These are phyloP conservation scores for Rousettus madagascariensis DNA, from an alignment of 2,797 vertebrate species.

Conservation along the genomic window DNA sequence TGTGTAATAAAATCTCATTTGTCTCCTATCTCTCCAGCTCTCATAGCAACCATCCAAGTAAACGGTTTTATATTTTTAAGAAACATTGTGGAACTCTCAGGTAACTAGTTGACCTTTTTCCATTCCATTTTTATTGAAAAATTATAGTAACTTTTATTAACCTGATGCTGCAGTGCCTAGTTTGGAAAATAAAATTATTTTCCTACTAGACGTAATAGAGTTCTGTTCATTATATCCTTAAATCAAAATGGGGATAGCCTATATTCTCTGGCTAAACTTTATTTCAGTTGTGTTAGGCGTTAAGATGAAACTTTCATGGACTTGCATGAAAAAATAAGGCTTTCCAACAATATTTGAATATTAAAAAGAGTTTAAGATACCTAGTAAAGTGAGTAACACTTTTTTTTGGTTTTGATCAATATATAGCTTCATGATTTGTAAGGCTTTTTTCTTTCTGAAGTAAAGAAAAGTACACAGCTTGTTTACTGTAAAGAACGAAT, in stretches of 20 bases:
- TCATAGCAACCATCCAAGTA: slow-evolving; percentile 90
- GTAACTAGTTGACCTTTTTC: slow-evolving; percentile 83
- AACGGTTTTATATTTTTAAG: slow-evolving; percentile 87
- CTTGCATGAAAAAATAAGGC: slow-evolving; percentile 28
- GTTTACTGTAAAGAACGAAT: not conserved
- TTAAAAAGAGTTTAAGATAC: not conserved
- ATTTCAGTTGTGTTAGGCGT: not conserved
- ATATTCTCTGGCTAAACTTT: slow-evolving; percentile 28
- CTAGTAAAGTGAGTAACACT: not conserved
- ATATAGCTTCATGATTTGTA: slow-evolving; percentile 32
- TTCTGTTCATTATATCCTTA: slow-evolving; percentile 35
- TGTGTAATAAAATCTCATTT: slow-evolving; percentile 39
- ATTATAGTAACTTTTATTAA: not conserved
- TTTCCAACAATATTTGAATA: slow-evolving; percentile 37
- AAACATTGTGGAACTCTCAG: slow-evolving; percentile 83
- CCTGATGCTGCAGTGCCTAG: not conserved
- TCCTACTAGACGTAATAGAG: not conserved
- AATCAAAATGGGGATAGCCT: not conserved
- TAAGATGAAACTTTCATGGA: slow-evolving; percentile 16
- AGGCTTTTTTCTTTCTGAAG: not conserved
- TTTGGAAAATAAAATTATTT: slow-evolving; percentile 47
- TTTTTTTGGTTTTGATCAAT: slow-evolving; percentile 1
- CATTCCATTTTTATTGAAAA: slow-evolving; percentile 50
- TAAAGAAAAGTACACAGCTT: not conserved
- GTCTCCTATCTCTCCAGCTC: slow-evolving; percentile 84